Base-by-base conservation (phyloP, 2,113 vertebrate genomes). In the Proterorhinus semilunaris region DNA sequence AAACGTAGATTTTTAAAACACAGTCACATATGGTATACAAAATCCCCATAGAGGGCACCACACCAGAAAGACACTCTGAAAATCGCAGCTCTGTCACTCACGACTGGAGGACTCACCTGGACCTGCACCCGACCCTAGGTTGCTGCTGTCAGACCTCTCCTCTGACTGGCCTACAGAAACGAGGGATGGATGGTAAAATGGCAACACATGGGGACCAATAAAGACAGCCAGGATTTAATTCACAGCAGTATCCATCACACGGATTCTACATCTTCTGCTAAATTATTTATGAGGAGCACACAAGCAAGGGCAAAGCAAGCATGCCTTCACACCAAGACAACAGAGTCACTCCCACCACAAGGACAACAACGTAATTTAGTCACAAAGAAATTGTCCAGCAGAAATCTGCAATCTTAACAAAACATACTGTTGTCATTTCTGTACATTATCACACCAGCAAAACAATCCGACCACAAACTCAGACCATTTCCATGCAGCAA, bases 91-190 rank as follows among this genome's bases (percentile, higher is more conserved):
- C 64, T 62, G 53, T 80, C 77, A 76, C 73, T 71, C 53, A 51
- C 74, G 51, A 82, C 77, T 43, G 17, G 66, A 77, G 77, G 87
- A 93, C 93, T 93, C 91, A 93, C 93, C 93, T 93, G 91, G 90
- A 80, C 89, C 90, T 80, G 91, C 58, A 86, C 89, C 86, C 79
- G 92, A 85, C 91, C 84, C 91, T 91, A 90, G 88, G 87, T 81
- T 83, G 88, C 87, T 91, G 88, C 91, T 88, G 76, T 93, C 91
- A 89, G 92, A 90, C 87, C 87, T 90, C 62, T 92, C 92, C 86
- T 94, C 93, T 93, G 91, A 92, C 79, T 94, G 93, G 87, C 93
- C 93, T 93, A 91, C 88, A 88, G 89, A 86, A 45, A 86, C 77
- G 89, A 90, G 81, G 87, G 84, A 92, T 83, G 90, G 90, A 88